Conservation (phyloP, 1,140 invertebrate species). For the Chlorops oryzae region DNA sequence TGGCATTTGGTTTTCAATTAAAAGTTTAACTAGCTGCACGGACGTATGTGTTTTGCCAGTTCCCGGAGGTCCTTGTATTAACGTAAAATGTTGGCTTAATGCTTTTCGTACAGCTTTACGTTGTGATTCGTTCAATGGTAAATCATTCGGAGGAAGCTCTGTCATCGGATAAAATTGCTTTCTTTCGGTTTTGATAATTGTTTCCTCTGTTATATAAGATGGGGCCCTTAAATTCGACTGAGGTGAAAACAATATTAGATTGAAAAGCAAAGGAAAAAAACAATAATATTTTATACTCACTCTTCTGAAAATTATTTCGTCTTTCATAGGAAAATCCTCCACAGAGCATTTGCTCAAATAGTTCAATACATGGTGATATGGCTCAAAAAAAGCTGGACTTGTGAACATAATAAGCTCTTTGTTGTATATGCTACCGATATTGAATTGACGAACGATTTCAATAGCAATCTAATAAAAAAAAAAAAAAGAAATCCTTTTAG, state of each 20-base stretch:
- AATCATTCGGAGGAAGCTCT: neutral
- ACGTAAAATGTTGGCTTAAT: constrained; percentile 57
- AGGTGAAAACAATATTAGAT: too few species aligned
- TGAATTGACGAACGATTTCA: constrained; percentile 44
- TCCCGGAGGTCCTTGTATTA: constrained; percentile 77
- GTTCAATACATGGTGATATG: constrained; percentile 59
- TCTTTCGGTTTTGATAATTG: too few species aligned
- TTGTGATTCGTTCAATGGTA: constrained; percentile 50
- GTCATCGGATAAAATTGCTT: constrained; percentile 9
- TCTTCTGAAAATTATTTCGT: constrained; percentile 56
- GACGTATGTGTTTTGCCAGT: constrained; percentile 77
- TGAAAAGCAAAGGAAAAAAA: neutral
- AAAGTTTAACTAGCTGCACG: constrained; percentile 56
- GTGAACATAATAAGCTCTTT: constrained; percentile 57
- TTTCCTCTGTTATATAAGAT: too few species aligned
- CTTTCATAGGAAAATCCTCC: constrained; percentile 56
- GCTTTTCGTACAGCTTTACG: constrained; percentile 54
- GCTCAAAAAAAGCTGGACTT: constrained; percentile 62
- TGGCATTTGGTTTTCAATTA: constrained; percentile 52
- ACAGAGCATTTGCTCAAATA: constrained; percentile 53
- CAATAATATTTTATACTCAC: constrained; percentile 28
- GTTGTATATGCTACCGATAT: constrained; percentile 46
- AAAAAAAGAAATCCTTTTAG: too few species aligned
- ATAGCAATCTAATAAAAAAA: constrained; percentile 48
- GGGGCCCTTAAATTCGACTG: too few species aligned